Percentiles rank a stretch among this genome's conserved stretches.
Evolutionary conservation across 2,797 vertebrate species (phyloP).

Genomic region (Premnoplex brunnescens): DNA sequence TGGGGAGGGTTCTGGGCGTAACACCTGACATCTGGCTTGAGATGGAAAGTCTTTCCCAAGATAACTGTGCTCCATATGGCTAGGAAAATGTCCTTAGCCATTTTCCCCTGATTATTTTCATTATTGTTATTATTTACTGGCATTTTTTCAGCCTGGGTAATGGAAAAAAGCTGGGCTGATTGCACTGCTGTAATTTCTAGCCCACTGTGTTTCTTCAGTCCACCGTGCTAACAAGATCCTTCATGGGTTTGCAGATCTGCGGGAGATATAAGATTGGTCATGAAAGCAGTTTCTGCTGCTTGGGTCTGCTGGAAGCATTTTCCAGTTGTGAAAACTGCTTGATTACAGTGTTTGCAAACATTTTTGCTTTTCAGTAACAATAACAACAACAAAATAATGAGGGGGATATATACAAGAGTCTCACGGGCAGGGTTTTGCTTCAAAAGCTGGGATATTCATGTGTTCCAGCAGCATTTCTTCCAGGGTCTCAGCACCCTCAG

Average conservation of each 20-base stretch:
- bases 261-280: fast-evolving
- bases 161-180: not conserved
- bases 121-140: not conserved
- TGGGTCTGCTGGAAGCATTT: not conserved
- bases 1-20: not conserved
- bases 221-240: not conserved
- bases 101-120: not conserved
- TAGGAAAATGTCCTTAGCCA: not conserved
- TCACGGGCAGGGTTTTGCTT: not conserved
- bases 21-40: constrained; percentile 16
- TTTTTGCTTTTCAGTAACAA: not conserved
- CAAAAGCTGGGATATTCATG: not conserved
- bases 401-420: not conserved
- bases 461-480: not conserved
- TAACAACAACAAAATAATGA: fast-evolving
- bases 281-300: not conserved
- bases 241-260: not conserved
- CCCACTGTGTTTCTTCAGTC: not conserved
- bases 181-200: not conserved
- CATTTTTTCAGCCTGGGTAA: not conserved
- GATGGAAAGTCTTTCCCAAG: not conserved
- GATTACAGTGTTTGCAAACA: not conserved
- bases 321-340: not conserved
- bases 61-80: not conserved
- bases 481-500: not conserved